phyloP scores from a whole-genome alignment of 2,888 invertebrate species.

The Eupithecia tripunctaria region DNA sequence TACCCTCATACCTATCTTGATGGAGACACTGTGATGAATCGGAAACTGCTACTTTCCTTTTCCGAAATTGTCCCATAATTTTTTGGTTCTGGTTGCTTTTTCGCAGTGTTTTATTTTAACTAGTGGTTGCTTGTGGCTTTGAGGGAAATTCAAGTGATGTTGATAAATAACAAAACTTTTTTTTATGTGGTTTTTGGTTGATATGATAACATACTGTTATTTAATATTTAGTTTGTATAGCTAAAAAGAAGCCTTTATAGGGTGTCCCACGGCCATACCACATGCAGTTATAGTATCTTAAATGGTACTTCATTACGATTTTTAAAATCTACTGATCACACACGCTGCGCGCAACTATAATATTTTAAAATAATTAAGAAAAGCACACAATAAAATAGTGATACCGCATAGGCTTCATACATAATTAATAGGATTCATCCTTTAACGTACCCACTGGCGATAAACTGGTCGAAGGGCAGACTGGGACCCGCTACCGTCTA shows the following conservation, averaged over 20 bases:
- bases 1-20: neutral
- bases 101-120: neutral
- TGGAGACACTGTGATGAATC: conserved; percentile 4
- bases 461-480: too few relatives aligned
- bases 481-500: too few relatives aligned
- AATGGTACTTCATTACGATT: too few relatives aligned
- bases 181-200: neutral
- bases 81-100: neutral
- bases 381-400: too few relatives aligned
- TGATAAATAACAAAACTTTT: neutral
- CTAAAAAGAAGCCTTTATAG: neutral
- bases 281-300: too few relatives aligned
- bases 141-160: neutral
- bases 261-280: too few relatives aligned
- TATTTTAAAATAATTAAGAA: too few relatives aligned
- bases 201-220: neutral
- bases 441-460: too few relatives aligned
- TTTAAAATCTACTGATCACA: too few relatives aligned
- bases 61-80: neutral
- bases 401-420: too few relatives aligned
- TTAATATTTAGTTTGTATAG: neutral
- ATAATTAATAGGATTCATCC: too few relatives aligned
- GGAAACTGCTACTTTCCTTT: neutral
- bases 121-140: neutral
- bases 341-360: too few relatives aligned